Evolutionary conservation across 2,113 vertebrate species (phyloP), one percentile per base, ranked within the genome.

Genomic region (Siphamia tubifer): DNA sequence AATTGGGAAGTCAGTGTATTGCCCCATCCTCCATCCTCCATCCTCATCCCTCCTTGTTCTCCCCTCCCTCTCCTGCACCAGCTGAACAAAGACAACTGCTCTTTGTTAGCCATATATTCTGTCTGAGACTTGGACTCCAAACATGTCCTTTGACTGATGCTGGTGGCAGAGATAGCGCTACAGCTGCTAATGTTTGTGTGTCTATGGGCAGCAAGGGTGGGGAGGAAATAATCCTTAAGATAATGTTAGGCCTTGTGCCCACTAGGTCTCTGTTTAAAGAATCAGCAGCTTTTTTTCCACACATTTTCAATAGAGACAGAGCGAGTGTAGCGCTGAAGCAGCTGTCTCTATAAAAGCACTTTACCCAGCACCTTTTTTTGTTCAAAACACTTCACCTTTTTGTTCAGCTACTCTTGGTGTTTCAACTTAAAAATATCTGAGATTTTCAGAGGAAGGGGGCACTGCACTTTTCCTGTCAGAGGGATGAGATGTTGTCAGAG

Each of bases 71-170:
- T 64, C 36, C 71, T 87, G 68, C 52, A 11, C 63, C 71, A 66
- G 49, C 77, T 74, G 80, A 87, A 90, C 86, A 89, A 90, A 90
- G 89, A 82, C 83, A 83, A 77, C 83, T 72, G 72, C 57, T 89
- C 85, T 89, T 90, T 89, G 84, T 90, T 83, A 44, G 73, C 83
- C 63, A 39, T 45, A 58, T 66, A 66, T 68, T 76, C 20, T 56
- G 44, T 78, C 48, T 81, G 70, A 71, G 63, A 57, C 39, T 66
- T 54, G 44, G 56, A 87, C 35, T 78, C 62, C 81, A 45, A 64
- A 63, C 48, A 20, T 63, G 65, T 80, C 66, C 55, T 51, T 71
- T 64, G 20, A 52, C 62, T 52, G 58, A 78, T 35, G 47, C 68
- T 56, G 43, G 32, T 62, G 36, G 53, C 62, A 54, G 34, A 60